Conservation (phyloP, 2,797 vertebrate genomes). For the Hephaestus fuliginosus region DNA sequence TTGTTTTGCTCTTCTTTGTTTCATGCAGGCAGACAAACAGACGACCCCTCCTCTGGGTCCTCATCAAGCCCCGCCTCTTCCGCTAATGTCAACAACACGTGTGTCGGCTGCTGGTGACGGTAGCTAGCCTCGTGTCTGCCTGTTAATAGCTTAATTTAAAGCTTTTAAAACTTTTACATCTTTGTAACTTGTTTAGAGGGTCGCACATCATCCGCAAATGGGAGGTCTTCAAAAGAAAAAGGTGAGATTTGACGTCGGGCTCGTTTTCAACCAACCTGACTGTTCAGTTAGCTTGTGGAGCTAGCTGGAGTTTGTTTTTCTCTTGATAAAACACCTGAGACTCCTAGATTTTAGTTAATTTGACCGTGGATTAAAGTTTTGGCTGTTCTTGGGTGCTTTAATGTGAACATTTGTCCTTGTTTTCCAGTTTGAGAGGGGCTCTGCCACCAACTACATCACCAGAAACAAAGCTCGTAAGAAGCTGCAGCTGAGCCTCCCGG, state of each 20-base stretch:
- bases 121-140: neutral
- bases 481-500: constrained; percentile 92
- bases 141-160: neutral
- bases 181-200: neutral
- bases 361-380: rapidly evolving
- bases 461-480: constrained; percentile 97
- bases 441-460: constrained; percentile 96
- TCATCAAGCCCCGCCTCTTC: neutral
- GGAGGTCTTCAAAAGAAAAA: constrained; percentile 88
- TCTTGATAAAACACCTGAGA: too few relatives aligned
- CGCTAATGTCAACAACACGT: constrained; percentile 79
- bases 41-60: constrained; percentile 55
- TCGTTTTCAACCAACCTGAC: neutral
- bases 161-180: neutral
- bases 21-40: constrained; percentile 62
- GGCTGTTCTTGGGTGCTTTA: neutral
- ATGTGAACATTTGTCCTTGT: neutral
- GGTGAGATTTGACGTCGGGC: constrained; percentile 64
- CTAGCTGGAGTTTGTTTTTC: constrained; percentile 59
- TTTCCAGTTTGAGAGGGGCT: constrained; percentile 91
- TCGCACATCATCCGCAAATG: constrained; percentile 65
- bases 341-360: too few relatives aligned
- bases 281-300: constrained; percentile 7
- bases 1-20: neutral
- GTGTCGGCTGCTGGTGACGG: constrained; percentile 16